Base-by-base conservation (phyloP, 2,888 invertebrate species). In the Epicampocera succincta region DNA sequence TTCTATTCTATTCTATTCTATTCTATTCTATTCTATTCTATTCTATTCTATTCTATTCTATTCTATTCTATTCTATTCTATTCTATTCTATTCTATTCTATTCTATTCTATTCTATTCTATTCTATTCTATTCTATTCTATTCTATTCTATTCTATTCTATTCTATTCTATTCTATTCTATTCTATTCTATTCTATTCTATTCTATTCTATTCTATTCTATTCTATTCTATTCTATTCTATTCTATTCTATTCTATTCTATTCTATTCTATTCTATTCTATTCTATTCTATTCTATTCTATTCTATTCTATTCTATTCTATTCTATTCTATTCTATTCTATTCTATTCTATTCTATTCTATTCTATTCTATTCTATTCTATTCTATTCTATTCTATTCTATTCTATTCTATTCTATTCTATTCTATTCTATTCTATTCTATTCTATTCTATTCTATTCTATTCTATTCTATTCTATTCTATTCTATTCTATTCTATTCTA, bases 141-240 rank as follows among this genome's bases (percentile, higher is more conserved):
- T 63, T 68, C 76, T 54, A 76, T 63, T 68, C 76, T 58, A 76
- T 63, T 68, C 76, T 56, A 76, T 63, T 68, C 76, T 60, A 76
- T 63, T 68, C 76, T 68, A 66, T 63, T 68, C 76, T 56, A 76
- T 63, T 68, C 76, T 60, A 76, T 63, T 68, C 76, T 56, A 76
- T 63, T 68, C 76, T 60, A 76, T 63, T 68, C 76, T 56, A 76
- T 63, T 68, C 76, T 60, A 76, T 63, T 68, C 76, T 56, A 76
- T 63, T 68, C 76, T 50, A 68, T 54, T 68, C 60, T 65, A 76
- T 61, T 60, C 66, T 68, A 74, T 60, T 65, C 65, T 61, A 74
- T 60, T 65, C 74, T 65, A 65, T 40, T 56, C 63, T 48, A 63
- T 60, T 56, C 74, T 65, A 74, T 60, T 65, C 50, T 61, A 65